Base-by-base conservation (phyloP, 1,140 invertebrate species). In the Parapsyche elsis region DNA sequence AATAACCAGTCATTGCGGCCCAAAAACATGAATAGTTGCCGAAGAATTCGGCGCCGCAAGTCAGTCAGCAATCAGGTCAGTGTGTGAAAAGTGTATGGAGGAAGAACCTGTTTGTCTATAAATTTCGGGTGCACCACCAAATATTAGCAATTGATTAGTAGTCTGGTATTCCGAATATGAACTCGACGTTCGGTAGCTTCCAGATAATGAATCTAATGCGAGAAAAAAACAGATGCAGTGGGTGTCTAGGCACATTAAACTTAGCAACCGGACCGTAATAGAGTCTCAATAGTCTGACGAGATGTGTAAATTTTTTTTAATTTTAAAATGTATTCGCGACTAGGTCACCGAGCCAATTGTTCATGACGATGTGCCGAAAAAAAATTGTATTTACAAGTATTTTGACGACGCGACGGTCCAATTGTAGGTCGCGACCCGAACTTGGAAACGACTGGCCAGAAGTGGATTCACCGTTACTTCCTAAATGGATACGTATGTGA, bases 381-480 rank as follows among this genome's bases (percentile, higher is more conserved):
- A 71, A 45, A 73, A 46, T 46, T 1, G 7, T 14, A 76, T 77
- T 77, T 57, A 64, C 46, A n/a, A 4, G 24, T 77, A 46, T 64
- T 64, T 77, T 77, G 26, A 77, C 75, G 26, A 64, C 75, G 75
- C 75, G 26, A 64, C 75, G 75, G 57, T 64, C 75, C 75, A 77
- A 77, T 77, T 77, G 75, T 77, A 77, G 75, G 75, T 71, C 77
- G 77, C 77, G 77, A 78, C 45, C 77, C 77, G 53, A 78, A 71
- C 67, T 78, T 78, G 77, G 30, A 46, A 16, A 46, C 77, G 77
- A 70, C 77, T 78, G 77, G 44, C 38, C 67, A 26, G 21, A 78
- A 71, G 44, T 44, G 77, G 67, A 53, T 71, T 78, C 67, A 78
- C 77, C 77, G 77, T 78, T 78, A 78, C 64, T 57, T 30, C 38